phyloP scores from a whole-genome alignment of 2,797 vertebrate genomes.

The Acanthurus lineatus region DNA sequence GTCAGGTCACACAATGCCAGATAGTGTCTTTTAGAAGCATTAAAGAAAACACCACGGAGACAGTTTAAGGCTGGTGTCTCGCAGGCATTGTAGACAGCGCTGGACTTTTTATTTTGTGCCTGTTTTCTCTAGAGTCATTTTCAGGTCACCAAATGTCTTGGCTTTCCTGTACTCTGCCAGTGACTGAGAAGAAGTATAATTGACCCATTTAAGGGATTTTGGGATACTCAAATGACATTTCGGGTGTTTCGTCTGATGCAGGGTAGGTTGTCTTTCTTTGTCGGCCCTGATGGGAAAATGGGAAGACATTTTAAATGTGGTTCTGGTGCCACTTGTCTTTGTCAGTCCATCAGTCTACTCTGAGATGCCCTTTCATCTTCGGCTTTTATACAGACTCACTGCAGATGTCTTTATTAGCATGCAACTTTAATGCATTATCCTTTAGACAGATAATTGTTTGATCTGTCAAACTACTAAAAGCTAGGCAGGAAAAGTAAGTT shows the following conservation, averaged over 20 bases:
- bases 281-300: conserved; percentile 36
- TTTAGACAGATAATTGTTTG: conserved; percentile 31
- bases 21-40: conserved; percentile 45
- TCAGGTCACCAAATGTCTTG: conserved; percentile 59
- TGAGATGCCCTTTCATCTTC: conserved; percentile 40
- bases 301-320: conserved; percentile 46
- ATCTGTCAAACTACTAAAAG: conserved; percentile 10
- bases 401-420: conserved; percentile 48
- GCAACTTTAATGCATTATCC: conserved; percentile 22
- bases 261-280: conserved; percentile 53
- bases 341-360: conserved; percentile 38
- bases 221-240: conserved; percentile 64
- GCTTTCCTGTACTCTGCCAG: conserved; percentile 62
- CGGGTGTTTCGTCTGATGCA: conserved; percentile 56
- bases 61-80: conserved; percentile 65
- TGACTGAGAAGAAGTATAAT: conserved; percentile 69
- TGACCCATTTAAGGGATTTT: conserved; percentile 72
- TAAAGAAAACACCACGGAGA: conserved; percentile 62
- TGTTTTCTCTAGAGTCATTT: conserved; percentile 63
- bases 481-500: conserved; percentile 20
- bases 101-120: conserved; percentile 48
- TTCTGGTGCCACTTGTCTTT: conserved; percentile 54
- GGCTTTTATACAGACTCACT: conserved; percentile 19
- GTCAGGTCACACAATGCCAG: conserved; percentile 11
- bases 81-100: conserved; percentile 64